These are phyloP conservation scores for Tenthredo livida DNA, from an alignment of 2,888 invertebrate genomes.

Conservation along the genomic window DNA sequence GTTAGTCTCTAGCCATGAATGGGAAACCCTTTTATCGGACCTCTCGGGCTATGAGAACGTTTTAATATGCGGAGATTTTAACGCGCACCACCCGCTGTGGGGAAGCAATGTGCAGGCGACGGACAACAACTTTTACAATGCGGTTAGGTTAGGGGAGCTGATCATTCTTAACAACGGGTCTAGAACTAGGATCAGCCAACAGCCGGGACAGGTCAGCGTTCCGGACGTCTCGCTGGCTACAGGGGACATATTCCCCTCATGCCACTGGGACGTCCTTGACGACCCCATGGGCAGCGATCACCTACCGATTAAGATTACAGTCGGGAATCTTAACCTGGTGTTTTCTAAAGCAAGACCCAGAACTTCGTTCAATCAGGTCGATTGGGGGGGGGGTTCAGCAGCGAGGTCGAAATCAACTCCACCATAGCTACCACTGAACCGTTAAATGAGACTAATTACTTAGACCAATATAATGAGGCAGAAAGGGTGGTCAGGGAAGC, in stretches of 20 bases:
- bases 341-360: not conserved
- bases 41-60: not conserved
- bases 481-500: not conserved
- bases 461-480: not conserved
- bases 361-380: not conserved
- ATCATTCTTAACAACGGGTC: not conserved
- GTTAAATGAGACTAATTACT: not conserved
- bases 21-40: not conserved
- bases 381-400: not conserved
- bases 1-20: not conserved
- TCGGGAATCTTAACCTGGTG: not conserved
- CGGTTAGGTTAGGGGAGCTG: not conserved
- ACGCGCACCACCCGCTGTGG: not conserved
- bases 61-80: not conserved
- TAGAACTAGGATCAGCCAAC: not conserved
- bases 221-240: not conserved
- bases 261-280: not conserved
- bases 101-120: not conserved
- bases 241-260: not conserved
- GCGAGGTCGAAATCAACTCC: not conserved
- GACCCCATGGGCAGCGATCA: conserved; percentile 1
- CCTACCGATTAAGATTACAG: not conserved
- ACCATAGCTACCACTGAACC: not conserved
- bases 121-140: not conserved
- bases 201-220: not conserved